Evolutionary conservation across 2,113 vertebrate species (phyloP).

Genomic region (Plecturocebus donacophilus): DNA sequence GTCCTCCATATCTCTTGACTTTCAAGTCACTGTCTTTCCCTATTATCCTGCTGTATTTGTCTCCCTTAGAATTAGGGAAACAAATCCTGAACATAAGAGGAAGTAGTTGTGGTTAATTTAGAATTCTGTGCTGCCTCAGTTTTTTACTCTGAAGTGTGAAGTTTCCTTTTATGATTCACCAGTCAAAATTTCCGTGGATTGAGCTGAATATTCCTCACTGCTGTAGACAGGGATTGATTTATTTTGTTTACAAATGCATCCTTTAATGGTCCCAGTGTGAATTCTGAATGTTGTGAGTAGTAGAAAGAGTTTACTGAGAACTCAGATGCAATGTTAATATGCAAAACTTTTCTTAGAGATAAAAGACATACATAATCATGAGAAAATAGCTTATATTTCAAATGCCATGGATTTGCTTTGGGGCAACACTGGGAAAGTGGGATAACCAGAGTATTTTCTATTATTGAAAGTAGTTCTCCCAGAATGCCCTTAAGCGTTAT

Average conservation of each 20-base stretch:
- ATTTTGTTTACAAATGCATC: background rate
- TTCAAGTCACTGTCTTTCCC: background rate
- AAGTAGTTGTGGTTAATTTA: background rate
- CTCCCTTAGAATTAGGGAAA: background rate
- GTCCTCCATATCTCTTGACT: background rate
- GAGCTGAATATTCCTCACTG: background rate
- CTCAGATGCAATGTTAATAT: background rate
- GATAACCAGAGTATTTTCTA: background rate
- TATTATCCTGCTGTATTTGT: background rate
- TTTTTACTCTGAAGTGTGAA: background rate
- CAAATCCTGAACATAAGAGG: background rate
- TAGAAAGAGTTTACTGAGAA: background rate
- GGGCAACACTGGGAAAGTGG: background rate
- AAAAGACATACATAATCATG: background rate
- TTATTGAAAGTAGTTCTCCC: background rate
- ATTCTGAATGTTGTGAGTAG: background rate
- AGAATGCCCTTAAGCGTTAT: background rate
- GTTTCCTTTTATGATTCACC: background rate
- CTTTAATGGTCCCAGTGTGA: background rate
- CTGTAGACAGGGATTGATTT: background rate
- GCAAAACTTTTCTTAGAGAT: background rate
- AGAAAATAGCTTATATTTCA: background rate
- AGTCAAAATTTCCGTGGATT: background rate
- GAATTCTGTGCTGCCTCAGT: background rate
- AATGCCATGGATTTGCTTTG: background rate